phyloP scores from a whole-genome alignment of 2,797 vertebrate genomes.

The Loris lydekkerianus region DNA sequence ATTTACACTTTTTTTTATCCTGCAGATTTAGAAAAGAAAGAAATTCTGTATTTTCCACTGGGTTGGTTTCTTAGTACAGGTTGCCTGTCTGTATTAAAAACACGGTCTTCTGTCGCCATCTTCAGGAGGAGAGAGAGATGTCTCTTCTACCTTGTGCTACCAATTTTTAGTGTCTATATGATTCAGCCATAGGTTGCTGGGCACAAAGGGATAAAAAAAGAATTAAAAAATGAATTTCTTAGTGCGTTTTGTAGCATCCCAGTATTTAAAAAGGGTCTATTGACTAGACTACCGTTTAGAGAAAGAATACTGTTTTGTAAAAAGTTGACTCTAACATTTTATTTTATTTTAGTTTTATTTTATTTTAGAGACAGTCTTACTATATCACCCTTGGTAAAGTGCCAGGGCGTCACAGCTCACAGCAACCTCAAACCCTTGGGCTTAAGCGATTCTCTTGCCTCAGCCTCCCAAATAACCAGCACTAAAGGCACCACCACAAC shows the following conservation, averaged over 20 bases:
- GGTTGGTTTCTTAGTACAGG: not conserved
- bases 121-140: conserved; percentile 72
- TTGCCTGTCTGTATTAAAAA: not conserved
- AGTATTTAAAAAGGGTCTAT: not conserved
- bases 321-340: conserved; percentile 8
- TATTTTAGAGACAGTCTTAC: too few relatives aligned
- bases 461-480: too few relatives aligned
- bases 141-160: not conserved
- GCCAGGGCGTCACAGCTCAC: too few relatives aligned
- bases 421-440: too few relatives aligned
- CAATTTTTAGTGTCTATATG: not conserved
- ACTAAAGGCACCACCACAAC: too few relatives aligned
- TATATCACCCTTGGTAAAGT: too few relatives aligned
- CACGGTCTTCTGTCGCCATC: conserved; percentile 66
- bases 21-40: conserved; percentile 12
- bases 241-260: not conserved
- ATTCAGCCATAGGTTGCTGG: not conserved
- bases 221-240: conserved; percentile 31
- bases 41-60: conserved; percentile 20
- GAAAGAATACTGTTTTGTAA: not conserved
- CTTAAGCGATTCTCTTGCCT: too few relatives aligned
- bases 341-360: not conserved
- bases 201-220: conserved; percentile 13
- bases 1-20: conserved; percentile 8
- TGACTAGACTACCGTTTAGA: not conserved